These are phyloP conservation scores for Zaprionus lineosus DNA, from an alignment of 2,888 invertebrate species.

Conservation along the genomic window DNA sequence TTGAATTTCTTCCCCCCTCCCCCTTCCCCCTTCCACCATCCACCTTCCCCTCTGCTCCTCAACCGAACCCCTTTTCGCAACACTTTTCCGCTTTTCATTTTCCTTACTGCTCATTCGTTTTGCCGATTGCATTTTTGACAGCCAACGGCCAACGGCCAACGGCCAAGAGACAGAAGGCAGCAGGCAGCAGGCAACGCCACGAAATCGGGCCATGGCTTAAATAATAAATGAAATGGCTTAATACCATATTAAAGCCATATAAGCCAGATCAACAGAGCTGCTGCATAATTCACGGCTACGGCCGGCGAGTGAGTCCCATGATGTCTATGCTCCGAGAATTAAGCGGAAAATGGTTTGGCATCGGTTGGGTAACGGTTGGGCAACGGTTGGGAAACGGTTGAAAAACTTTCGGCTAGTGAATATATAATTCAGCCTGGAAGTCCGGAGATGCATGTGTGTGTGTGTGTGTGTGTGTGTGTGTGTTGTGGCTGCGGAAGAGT, in stretches of 20 bases:
- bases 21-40: slow-evolving; percentile 20
- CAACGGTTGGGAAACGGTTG: too few species aligned
- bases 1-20: slow-evolving; percentile 49
- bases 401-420: too few species aligned
- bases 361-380: too few species aligned
- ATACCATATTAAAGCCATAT: slow-evolving; percentile 65
- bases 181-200: too few species aligned
- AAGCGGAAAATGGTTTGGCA: slow-evolving; percentile 13
- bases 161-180: too few species aligned
- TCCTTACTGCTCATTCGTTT: slow-evolving; percentile 7
- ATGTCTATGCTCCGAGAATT: slow-evolving; percentile 31
- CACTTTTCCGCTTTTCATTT: slow-evolving; percentile 2
- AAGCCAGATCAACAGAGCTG: slow-evolving; percentile 25
- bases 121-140: slow-evolving; percentile 70
- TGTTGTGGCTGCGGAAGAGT: too few species aligned
- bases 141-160: too few species aligned
- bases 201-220: slow-evolving; percentile 53
- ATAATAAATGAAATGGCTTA: slow-evolving; percentile 72
- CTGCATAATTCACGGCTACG: slow-evolving; percentile 51
- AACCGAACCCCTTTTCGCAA: too few species aligned
- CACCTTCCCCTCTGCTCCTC: slow-evolving; percentile 5
- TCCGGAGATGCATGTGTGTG: too few species aligned
- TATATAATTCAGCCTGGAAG: too few species aligned
- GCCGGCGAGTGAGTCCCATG: slow-evolving; percentile 37
- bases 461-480: too few species aligned